These are phyloP conservation scores for Eidolon dupreanum DNA, from an alignment of 2,797 vertebrate genomes.

Conservation along the genomic window DNA sequence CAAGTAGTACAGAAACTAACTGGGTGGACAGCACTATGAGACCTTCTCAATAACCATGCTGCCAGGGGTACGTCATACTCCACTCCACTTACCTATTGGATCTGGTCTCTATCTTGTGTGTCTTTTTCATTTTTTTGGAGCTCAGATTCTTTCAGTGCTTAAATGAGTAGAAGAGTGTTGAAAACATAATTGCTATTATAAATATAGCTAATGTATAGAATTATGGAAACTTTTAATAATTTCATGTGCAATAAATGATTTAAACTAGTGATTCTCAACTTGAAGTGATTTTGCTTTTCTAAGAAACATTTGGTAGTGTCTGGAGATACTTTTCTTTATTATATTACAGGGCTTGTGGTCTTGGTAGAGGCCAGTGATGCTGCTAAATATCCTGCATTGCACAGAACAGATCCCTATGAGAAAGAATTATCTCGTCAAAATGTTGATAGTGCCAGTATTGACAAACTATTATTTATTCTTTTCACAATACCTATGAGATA, in stretches of 20 bases:
- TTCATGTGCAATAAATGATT: not conserved
- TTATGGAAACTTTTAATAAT: not conserved
- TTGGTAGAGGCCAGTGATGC: not conserved
- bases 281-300: not conserved
- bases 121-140: not conserved
- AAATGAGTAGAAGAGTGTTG: not conserved
- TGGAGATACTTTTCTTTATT: not conserved
- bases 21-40: rapidly evolving
- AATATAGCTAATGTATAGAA: not conserved
- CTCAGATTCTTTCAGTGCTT: not conserved
- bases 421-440: not conserved
- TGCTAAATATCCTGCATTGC: not conserved
- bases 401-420: not conserved
- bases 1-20: not conserved
- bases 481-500: not conserved
- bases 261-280: not conserved
- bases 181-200: not conserved
- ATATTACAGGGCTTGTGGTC: not conserved
- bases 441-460: not conserved
- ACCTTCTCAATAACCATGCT: not conserved
- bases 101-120: not conserved
- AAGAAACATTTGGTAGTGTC: not conserved
- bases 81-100: rapidly evolving
- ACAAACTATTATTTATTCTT: not conserved
- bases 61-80: not conserved